A percentile compares a stretch with the other conserved stretches of the same genome.
Conservation (phyloP, 37 sponge, comb jelly and placozoan species). For the Tethya wilhelma region DNA sequence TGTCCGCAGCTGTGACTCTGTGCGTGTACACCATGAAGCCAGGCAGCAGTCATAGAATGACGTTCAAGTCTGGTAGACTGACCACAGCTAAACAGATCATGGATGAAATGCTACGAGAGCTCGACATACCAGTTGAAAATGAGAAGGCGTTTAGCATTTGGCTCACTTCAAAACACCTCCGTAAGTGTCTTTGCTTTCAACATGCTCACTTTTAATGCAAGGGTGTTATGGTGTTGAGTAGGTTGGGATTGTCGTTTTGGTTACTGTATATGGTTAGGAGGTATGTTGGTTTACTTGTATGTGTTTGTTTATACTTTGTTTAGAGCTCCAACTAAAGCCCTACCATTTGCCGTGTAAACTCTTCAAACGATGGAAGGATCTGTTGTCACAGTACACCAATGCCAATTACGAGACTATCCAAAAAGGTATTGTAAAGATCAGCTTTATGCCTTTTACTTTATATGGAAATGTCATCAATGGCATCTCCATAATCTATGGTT, state of each 20-base stretch:
- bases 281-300: no score
- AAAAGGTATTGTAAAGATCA: no score
- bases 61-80: conserved; percentile 50
- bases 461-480: no score
- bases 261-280: background rate
- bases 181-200: conserved; percentile 38
- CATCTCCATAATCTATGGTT: no score
- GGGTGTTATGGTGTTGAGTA: background rate
- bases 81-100: conserved; percentile 63
- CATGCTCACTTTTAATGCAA: background rate
- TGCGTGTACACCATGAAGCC: conserved; percentile 45
- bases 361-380: conserved; percentile 83
- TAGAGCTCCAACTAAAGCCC: conserved; percentile 81
- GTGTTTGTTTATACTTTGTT: background rate
- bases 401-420: conserved; percentile 35
- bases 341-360: conserved; percentile 78
- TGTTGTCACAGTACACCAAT: conserved; percentile 79
- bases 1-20: conserved; percentile 51
- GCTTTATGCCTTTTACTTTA: no score
- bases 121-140: conserved; percentile 46
- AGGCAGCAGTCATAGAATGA: background rate
- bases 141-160: conserved; percentile 69
- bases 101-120: conserved; percentile 10
- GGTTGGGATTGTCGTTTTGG: background rate
- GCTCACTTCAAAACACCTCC: conserved; percentile 74